These are phyloP conservation scores for Henricia sp. DNA, from an alignment of 53 echinoderm and acorn worm genomes.

Conservation along the genomic window DNA sequence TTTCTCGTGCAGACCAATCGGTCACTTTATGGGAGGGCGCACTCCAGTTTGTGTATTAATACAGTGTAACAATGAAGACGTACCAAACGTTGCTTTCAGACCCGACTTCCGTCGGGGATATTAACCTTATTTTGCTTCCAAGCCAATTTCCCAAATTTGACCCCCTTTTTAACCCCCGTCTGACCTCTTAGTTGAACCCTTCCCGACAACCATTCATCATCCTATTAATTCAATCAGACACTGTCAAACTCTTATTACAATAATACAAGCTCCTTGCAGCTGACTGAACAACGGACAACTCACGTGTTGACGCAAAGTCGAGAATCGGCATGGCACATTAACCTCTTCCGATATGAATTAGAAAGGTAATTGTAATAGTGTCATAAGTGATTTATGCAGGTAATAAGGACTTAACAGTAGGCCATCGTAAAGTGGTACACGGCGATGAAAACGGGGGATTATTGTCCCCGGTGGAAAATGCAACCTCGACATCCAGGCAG, in stretches of 20 bases:
- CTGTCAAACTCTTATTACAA: neutral
- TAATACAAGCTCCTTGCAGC: neutral
- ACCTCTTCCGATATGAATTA: slow-evolving; percentile 8
- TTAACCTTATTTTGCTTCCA: neutral
- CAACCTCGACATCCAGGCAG: no score
- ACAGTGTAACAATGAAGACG: no score
- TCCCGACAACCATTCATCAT: slow-evolving; percentile 13
- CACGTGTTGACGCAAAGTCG: neutral
- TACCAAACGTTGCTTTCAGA: neutral
- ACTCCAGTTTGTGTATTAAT: no score
- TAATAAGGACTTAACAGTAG: neutral
- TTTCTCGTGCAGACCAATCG: no score
- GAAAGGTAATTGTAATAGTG: neutral
- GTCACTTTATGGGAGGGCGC: no score
- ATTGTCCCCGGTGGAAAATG: no score
- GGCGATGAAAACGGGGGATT: no score
- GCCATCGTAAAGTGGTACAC: no score
- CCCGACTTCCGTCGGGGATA: neutral
- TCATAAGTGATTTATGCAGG: slow-evolving; percentile 28
- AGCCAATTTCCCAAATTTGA: neutral
- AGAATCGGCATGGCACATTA: neutral
- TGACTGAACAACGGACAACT: no score
- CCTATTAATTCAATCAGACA: slow-evolving; percentile 28
- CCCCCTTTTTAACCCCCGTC: slow-evolving; percentile 15
- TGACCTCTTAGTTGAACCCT: slow-evolving; percentile 14